Evolutionary conservation across 30 jellyfish, hydroid and myxozoan genomes (phyloP).

Genomic region (Pelagia noctiluca): DNA sequence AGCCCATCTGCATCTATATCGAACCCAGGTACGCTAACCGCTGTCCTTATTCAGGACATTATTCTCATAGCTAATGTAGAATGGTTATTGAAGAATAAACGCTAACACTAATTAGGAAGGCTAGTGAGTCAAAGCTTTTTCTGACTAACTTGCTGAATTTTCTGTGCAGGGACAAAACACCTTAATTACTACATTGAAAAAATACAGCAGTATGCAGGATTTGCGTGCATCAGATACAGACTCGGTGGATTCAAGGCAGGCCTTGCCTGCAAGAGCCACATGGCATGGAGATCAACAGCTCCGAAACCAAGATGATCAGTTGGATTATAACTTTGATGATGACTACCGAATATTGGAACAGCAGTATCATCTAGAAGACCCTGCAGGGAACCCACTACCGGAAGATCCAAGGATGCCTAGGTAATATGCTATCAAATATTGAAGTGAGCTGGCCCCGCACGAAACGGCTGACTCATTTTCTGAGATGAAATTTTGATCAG

Average conservation of each 20-base stretch:
- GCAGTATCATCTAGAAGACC: conserved; percentile 60
- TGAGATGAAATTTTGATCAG: background rate
- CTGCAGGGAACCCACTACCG: background rate
- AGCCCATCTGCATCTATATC: no score
- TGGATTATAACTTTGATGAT: conserved; percentile 68
- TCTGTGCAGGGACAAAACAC: conserved; percentile 86
- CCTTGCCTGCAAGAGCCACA: conserved; percentile 50
- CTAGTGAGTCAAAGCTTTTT: no score
- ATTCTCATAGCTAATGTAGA: no score
- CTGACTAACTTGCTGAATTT: background rate
- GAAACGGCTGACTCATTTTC: background rate
- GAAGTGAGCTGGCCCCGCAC: background rate
- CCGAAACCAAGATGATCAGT: conserved; percentile 33
- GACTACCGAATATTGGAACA: conserved; percentile 74
- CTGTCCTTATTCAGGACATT: no score
- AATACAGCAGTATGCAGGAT: conserved; percentile 94
- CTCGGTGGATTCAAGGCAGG: conserved; percentile 51
- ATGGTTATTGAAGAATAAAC: no score
- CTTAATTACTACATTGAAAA: conserved; percentile 75
- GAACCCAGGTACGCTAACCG: no score
- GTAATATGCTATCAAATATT: conserved; percentile 2
- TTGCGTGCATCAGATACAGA: conserved; percentile 51
- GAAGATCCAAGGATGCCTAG: conserved; percentile 44
- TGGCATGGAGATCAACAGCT: conserved; percentile 68
- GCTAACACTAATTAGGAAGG: no score